Evolutionary conservation across 1,140 invertebrate species (phyloP).

Genomic region (Penaeus chinensis): DNA sequence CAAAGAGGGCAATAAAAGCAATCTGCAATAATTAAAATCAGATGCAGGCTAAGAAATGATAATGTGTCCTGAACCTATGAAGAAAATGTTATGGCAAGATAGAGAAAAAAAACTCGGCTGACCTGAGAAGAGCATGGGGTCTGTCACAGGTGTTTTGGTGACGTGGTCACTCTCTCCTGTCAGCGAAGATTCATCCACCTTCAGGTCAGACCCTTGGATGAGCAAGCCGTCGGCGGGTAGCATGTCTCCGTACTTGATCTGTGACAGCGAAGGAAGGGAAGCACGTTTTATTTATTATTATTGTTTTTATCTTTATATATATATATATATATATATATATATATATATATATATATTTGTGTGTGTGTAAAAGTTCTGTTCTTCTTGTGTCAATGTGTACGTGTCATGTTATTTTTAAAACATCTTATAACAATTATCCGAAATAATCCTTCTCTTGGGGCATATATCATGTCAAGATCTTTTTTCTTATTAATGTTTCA

Average conservation of each 20-base stretch:
- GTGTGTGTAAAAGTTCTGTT: no score
- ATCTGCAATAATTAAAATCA: not conserved
- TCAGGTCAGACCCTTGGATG: constrained; percentile 66
- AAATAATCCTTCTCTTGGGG: no score
- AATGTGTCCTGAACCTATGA: not conserved
- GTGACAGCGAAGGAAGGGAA: not conserved
- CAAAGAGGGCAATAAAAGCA: no score
- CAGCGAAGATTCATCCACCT: constrained; percentile 68
- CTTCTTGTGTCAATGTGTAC: no score
- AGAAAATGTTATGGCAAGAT: not conserved
- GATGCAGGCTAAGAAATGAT: not conserved
- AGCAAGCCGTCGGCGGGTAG: constrained; percentile 67
- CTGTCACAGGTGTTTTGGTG: constrained; percentile 64
- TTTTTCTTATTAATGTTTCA: no score
- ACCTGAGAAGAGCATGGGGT: constrained; percentile 60
- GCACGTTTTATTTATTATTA: no score
- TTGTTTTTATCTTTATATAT: no score
- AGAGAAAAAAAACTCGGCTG: not conserved
- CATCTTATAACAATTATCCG: no score
- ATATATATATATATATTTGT: no score
- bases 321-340: no score
- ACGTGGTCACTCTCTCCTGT: constrained; percentile 69
- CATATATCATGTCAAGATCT: no score
- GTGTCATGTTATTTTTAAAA: no score
- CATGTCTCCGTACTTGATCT: constrained; percentile 65